These are phyloP conservation scores for Nymphalis polychloros DNA, from an alignment of 2,888 invertebrate species.

Conservation along the genomic window DNA sequence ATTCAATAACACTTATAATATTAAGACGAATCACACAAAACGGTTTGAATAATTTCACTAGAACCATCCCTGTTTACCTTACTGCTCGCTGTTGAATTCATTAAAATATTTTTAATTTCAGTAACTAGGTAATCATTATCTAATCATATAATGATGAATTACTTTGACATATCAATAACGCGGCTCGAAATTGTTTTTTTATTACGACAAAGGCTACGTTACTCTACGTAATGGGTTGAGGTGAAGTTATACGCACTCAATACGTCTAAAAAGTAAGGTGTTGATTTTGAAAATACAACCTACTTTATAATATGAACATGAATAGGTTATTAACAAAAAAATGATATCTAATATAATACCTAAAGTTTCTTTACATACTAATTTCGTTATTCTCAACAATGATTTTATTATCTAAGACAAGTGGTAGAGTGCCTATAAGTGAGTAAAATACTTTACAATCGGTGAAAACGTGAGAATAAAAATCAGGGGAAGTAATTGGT, in stretches of 20 bases:
- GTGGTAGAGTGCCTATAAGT: constrained; percentile 74
- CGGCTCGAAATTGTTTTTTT: constrained; percentile 79
- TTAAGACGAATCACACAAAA: constrained; percentile 76
- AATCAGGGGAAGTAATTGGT: constrained; percentile 70
- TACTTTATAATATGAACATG: constrained; percentile 52
- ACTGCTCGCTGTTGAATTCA: constrained; percentile 74
- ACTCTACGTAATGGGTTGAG: constrained; percentile 75
- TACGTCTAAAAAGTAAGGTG: constrained; percentile 49
- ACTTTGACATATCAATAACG: constrained; percentile 82
- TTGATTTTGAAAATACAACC: constrained; percentile 49
- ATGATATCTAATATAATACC: constrained; percentile 51
- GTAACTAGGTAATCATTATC: constrained; percentile 75
- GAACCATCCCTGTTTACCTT: constrained; percentile 81
- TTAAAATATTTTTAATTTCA: constrained; percentile 69
- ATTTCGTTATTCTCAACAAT: constrained; percentile 73
- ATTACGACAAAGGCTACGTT: constrained; percentile 70
- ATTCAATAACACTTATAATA: constrained; percentile 79
- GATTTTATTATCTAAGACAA: constrained; percentile 67
- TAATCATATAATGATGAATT: constrained; percentile 77
- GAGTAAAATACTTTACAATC: constrained; percentile 71
- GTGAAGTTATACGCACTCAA: constrained; percentile 56
- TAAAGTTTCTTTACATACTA: constrained; percentile 61
- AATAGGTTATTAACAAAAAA: constrained; percentile 43
- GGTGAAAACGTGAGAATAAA: constrained; percentile 74
- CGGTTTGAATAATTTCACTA: constrained; percentile 69